Conservation (phyloP, 1,140 invertebrate species). For the Ephestia elutella region DNA sequence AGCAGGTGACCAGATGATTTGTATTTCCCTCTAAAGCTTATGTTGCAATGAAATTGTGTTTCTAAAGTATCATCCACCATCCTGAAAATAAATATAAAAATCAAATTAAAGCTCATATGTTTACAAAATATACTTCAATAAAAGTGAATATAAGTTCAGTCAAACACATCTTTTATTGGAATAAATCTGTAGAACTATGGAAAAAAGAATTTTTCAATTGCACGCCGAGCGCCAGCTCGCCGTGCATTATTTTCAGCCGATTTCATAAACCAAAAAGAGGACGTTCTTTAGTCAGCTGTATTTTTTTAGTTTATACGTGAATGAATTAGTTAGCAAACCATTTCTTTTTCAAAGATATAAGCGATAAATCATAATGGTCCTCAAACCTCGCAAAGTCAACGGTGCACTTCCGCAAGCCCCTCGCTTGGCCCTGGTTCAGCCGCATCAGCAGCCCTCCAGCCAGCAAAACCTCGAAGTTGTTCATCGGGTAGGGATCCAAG, state of each 20-base stretch:
- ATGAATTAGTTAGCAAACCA: too few relatives aligned
- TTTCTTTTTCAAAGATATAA: too few relatives aligned
- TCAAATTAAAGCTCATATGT: not conserved
- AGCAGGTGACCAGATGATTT: slow-evolving; percentile 27
- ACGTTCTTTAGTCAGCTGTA: too few relatives aligned
- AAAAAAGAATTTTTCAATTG: too few relatives aligned
- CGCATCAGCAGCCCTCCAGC: slow-evolving; percentile 30
- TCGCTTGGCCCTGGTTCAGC: slow-evolving; percentile 28
- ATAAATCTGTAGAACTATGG: too few relatives aligned
- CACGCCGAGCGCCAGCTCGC: too few relatives aligned
- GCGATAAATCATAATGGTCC: not conserved
- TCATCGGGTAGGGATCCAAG: slow-evolving; percentile 32
- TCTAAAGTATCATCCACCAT: slow-evolving; percentile 24
- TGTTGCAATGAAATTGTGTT: slow-evolving; percentile 31
- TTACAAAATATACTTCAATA: too few relatives aligned
- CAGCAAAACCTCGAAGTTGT: slow-evolving; percentile 30
- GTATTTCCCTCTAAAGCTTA: slow-evolving; percentile 39
- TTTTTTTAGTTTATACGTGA: too few relatives aligned
- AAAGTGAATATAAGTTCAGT: too few relatives aligned
- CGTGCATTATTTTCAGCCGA: too few relatives aligned
- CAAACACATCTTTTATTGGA: too few relatives aligned
- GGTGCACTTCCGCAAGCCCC: slow-evolving; percentile 30
- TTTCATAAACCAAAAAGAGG: too few relatives aligned
- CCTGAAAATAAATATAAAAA: slow-evolving; percentile 17
- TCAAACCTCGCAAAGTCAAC: slow-evolving; percentile 35